Evolutionary conservation across 2,888 invertebrate genomes (phyloP), one percentile per base, ranked within the genome.

Genomic region (Lasioglossum vierecki): DNA sequence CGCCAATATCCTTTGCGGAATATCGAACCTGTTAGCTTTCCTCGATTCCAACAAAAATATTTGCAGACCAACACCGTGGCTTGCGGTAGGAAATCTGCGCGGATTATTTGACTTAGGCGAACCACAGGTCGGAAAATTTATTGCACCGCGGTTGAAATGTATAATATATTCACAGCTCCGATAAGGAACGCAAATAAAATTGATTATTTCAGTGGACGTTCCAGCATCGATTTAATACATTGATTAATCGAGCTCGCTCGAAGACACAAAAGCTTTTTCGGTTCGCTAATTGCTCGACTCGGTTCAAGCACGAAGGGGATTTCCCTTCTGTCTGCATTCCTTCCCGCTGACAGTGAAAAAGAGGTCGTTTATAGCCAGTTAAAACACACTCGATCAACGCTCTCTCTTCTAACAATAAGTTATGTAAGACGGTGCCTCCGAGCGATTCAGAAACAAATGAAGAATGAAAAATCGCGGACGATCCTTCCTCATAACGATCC

Each of bases 331-430:
- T 79, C 79, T 22, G 68, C 63, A 77, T 79, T 72, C 73, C 74
- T 39, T 60, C 39, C 73, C 70, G 74, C 39, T 86, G 88, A 86
- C 90, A 88, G 78, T 88, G 86, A 89, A 83, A 84, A 89, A 89
- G 85, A 77, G 73, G 11, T 79, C 80, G 78, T 86, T 89, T 84
- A 85, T 82, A 73, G 85, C 80, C 80, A 88, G 85, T 89, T 89
- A 89, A 89, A 89, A 86, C 73, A 71, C 80, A 79, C 86, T 89
- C 88, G 79, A 88, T 89, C 89, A 89, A 80, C 76, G 63, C 57
- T 49, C 39, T 49, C 57, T 76, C 71, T 57, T 73, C 70, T 75
- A 83, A 78, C 74, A 72, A 76, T 81, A 82, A 88, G 63, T 80
- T 74, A 72, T 80, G 53, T 39, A 76, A 84, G 57, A 30, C 46